phyloP scores from a whole-genome alignment of 2,888 invertebrate genomes.

The Fabriciana adippe region DNA sequence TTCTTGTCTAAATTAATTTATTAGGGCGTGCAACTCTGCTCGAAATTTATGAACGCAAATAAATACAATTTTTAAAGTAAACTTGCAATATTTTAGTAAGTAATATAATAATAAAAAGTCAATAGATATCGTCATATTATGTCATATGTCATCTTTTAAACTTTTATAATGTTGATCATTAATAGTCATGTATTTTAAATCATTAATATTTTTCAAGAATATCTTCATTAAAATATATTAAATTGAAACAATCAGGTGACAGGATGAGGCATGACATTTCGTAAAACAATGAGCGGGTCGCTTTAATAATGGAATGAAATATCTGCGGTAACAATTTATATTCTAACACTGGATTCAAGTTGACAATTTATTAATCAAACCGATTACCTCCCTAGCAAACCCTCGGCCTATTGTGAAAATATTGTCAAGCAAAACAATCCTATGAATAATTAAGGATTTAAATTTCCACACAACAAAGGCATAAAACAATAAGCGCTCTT shows the following conservation, averaged over 20 bases:
- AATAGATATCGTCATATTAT: too few relatives aligned
- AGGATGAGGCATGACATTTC: constrained; percentile 78
- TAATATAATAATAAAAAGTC: too few relatives aligned
- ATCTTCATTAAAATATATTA: constrained; percentile 42
- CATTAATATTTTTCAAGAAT: constrained; percentile 18
- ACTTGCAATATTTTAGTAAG: not conserved
- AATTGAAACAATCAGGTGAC: constrained; percentile 77
- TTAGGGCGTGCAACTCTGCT: constrained; percentile 45
- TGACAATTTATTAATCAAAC: constrained; percentile 83
- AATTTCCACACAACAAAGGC: constrained; percentile 80
- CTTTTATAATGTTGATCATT: too few relatives aligned
- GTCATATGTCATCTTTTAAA: too few relatives aligned
- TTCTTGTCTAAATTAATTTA: constrained; percentile 79
- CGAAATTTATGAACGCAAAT: constrained; percentile 36
- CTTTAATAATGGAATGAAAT: constrained; percentile 78
- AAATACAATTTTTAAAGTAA: constrained; percentile 22
- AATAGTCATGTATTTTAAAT: not conserved
- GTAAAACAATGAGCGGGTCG: constrained; percentile 78
- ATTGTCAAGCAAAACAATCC: constrained; percentile 79
- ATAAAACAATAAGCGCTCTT: constrained; percentile 79
- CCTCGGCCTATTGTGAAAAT: constrained; percentile 80
- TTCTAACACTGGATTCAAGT: constrained; percentile 80
- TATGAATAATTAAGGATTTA: constrained; percentile 82
- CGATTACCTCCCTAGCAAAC: constrained; percentile 76
- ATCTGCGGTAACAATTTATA: constrained; percentile 81